Base-by-base conservation (phyloP, 1,140 invertebrate species). In the Mizuhopecten yessoensis region DNA sequence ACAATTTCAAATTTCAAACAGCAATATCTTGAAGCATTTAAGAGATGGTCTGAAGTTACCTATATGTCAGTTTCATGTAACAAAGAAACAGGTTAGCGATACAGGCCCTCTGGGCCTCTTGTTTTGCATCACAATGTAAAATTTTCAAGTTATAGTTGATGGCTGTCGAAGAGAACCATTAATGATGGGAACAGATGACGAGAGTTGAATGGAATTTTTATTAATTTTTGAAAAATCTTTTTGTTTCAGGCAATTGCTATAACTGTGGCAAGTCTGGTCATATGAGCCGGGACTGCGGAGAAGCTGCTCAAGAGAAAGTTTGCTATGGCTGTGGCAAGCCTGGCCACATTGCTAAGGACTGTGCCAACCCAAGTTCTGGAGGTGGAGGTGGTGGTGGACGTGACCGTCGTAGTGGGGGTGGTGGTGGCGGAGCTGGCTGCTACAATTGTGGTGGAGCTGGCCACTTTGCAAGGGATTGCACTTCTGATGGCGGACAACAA, bases 281-380 rank as follows among this genome's bases (percentile, higher is more conserved):
- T 93, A 96, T 97, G 34, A 96, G 96, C 39, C 94, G 96, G n/a
- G 97, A 97, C 45, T 97, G 97, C 92, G 96, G 96, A 29, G 96
- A 96, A 75, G 95, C 93, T 29, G 93, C 90, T 87, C 34, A 34
- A 17, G 86, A 86, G 5, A 89, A 92, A 20, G 42, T 88, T 20
- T 94, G 93, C 87, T 94, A 95, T 91, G 93, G 94, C 86, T 96
- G 95, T 93, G 95, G 97, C 97, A 93, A 94, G 45, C 87, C 97
- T 92, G 98, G 98, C 87, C 98, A 99, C 97, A 98, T 99, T 36
- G 94, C 96, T n/a, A 90, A 95, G 29, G 96, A 96, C 42, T 96
- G 96, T 88, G 91, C 94, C 13, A 93, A 94, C 5, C 91, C 94
- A 34, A 33, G 89, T 29, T 33, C 34, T 33, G 29, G 87, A 42